phyloP scores from a whole-genome alignment of 2,113 vertebrate genomes.

The Urocitellus parryii region DNA sequence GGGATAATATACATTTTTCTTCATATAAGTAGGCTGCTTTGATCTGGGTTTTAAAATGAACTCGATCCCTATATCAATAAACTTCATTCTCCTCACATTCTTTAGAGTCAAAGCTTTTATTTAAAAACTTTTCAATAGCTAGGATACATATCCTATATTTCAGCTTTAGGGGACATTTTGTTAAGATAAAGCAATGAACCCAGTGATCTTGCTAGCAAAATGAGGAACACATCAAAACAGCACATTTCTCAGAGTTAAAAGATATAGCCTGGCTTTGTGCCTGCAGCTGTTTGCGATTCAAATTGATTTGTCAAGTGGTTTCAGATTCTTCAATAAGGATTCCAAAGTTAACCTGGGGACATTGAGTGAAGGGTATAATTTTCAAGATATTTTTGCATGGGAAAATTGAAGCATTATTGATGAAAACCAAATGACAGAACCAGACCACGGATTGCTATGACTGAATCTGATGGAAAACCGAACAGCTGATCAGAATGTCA shows the following conservation, averaged over 20 bases:
- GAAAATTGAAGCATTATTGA: neutral
- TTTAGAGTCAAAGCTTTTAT: conserved; percentile 22
- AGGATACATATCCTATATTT: neutral
- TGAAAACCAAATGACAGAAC: conserved; percentile 15
- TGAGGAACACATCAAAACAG: conserved; percentile 82
- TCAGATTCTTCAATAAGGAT: conserved; percentile 22
- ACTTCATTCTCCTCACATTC: neutral
- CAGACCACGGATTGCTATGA: neutral
- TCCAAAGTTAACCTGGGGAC: conserved; percentile 70
- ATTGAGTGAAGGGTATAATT: conserved; percentile 52
- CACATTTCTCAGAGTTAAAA: conserved; percentile 70
- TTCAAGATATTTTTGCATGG: conserved; percentile 76
- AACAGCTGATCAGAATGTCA: neutral
- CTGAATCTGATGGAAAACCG: neutral
- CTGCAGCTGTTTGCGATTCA: conserved; percentile 76
- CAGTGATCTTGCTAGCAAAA: conserved; percentile 61
- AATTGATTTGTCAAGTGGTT: conserved; percentile 78
- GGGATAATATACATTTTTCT: conserved; percentile 17
- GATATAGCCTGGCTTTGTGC: conserved; percentile 70
- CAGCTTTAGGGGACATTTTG: conserved; percentile 14
- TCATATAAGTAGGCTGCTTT: conserved; percentile 15
- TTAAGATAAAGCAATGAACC: conserved; percentile 30
- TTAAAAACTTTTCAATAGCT: neutral
- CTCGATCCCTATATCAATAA: neutral
- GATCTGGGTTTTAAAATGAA: conserved; percentile 31